Percentiles rank a stretch among this genome's conserved stretches.
Conservation (phyloP, 2,113 vertebrate genomes). For the Odocoileus virginianus region DNA sequence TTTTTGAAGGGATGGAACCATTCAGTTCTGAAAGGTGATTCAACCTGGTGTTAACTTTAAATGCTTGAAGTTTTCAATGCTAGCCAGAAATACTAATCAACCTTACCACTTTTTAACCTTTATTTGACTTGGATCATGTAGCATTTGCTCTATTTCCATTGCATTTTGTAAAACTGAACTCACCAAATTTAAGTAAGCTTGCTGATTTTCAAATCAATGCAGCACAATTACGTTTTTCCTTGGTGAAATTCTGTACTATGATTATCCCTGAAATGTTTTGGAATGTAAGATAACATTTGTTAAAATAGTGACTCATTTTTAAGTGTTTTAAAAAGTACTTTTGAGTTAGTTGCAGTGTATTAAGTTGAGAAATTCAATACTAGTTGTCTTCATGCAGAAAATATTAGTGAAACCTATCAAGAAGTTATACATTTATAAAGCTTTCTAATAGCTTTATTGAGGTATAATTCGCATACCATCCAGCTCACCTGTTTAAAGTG, state of each 20-base stretch:
- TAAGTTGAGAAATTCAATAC: background rate
- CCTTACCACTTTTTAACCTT: background rate
- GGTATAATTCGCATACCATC: background rate
- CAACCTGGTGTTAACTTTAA: background rate
- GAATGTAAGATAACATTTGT: background rate
- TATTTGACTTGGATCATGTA: background rate
- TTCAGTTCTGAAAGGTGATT: slow-evolving; percentile 18
- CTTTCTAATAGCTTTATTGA: background rate
- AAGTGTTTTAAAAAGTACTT: slow-evolving; percentile 32
- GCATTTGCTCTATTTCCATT: background rate
- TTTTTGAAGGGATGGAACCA: background rate
- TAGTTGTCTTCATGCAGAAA: background rate
- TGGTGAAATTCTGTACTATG: slow-evolving; percentile 1
- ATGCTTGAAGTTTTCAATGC: background rate
- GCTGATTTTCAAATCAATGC: background rate
- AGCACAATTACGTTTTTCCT: background rate
- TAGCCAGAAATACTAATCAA: background rate
- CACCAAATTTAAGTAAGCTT: background rate
- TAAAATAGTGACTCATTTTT: background rate
- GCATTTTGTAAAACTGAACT: background rate
- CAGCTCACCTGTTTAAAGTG: background rate
- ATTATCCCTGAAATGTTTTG: slow-evolving; percentile 18
- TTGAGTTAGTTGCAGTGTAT: background rate
- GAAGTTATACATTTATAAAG: background rate
- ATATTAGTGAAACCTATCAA: background rate